Conservation (phyloP, 2,888 invertebrate genomes). For the Lissocephala sabroskyi region DNA sequence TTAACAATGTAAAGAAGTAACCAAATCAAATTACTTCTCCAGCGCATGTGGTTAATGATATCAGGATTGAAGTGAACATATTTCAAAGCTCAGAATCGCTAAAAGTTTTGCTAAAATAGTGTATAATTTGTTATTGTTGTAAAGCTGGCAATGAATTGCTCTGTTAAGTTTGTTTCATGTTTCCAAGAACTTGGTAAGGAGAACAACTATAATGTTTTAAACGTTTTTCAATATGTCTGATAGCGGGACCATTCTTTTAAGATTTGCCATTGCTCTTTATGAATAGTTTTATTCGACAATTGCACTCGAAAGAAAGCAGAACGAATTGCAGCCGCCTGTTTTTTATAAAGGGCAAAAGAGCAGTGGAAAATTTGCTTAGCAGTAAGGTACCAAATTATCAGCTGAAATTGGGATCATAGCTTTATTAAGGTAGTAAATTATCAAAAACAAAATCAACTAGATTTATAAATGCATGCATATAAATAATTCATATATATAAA, state of each 20-base stretch:
- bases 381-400: slow-evolving; percentile 74
- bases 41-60: slow-evolving; percentile 24
- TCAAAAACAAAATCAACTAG: slow-evolving; percentile 10
- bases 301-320: no score
- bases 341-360: no score
- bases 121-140: slow-evolving; percentile 36
- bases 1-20: not conserved
- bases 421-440: slow-evolving; percentile 76
- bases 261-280: slow-evolving; percentile 73
- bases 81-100: not conserved
- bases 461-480: slow-evolving; percentile 10
- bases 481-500: slow-evolving; percentile 29
- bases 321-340: no score
- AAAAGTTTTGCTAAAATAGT: slow-evolving; percentile 23
- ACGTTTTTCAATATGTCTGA: slow-evolving; percentile 73
- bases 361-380: slow-evolving; percentile 73
- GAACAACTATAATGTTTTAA: slow-evolving; percentile 53
- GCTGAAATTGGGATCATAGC: slow-evolving; percentile 79
- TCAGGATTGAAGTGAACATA: slow-evolving; percentile 8
- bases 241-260: slow-evolving; percentile 74
- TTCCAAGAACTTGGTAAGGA: not conserved
- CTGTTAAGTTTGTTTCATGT: slow-evolving; percentile 21
- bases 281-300: no score
- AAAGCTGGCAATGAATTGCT: slow-evolving; percentile 5
- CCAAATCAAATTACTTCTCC: slow-evolving; percentile 8